A percentile compares a stretch with the other conserved stretches of the same genome.
Evolutionary conservation across 2,113 vertebrate species (phyloP).

Genomic region (Arothron firmamentum): DNA sequence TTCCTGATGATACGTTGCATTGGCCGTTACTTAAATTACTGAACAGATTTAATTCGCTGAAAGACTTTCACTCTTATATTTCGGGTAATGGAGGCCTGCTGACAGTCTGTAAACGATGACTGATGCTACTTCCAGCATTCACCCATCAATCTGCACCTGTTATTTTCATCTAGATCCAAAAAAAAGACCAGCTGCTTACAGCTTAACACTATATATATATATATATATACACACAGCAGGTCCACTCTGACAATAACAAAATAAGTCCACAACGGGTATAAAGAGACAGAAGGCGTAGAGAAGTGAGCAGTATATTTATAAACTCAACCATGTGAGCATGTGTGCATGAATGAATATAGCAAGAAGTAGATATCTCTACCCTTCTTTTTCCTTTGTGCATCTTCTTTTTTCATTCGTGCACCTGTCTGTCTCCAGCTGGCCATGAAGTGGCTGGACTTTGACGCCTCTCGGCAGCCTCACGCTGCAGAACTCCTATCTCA

Average conservation of each 20-base stretch:
- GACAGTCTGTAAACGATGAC: neutral
- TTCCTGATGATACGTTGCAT: no score
- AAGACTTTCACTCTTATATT: no score
- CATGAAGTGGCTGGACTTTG: slow-evolving; percentile 83
- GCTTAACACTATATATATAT: neutral
- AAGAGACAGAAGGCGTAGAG: no score
- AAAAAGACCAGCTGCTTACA: slow-evolving; percentile 61
- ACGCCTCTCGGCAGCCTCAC: slow-evolving; percentile 67
- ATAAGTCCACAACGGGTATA: no score
- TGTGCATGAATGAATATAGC: neutral
- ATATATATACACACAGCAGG: neutral
- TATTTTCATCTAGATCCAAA: slow-evolving; percentile 61
- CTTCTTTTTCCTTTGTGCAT: no score
- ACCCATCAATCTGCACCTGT: neutral
- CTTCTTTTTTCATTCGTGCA: no score
- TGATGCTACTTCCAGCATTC: neutral
- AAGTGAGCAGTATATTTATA: slow-evolving; percentile 25
- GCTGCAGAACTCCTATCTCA: slow-evolving; percentile 77
- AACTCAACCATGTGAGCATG: slow-evolving; percentile 13
- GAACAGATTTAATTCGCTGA: no score
- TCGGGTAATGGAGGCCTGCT: no score
- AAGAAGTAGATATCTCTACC: neutral
- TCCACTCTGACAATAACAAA: neutral
- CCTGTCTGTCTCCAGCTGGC: slow-evolving; percentile 62
- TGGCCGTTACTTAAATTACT: no score